Conservation (phyloP, 2,888 invertebrate genomes). For the Brenthis hecate region DNA sequence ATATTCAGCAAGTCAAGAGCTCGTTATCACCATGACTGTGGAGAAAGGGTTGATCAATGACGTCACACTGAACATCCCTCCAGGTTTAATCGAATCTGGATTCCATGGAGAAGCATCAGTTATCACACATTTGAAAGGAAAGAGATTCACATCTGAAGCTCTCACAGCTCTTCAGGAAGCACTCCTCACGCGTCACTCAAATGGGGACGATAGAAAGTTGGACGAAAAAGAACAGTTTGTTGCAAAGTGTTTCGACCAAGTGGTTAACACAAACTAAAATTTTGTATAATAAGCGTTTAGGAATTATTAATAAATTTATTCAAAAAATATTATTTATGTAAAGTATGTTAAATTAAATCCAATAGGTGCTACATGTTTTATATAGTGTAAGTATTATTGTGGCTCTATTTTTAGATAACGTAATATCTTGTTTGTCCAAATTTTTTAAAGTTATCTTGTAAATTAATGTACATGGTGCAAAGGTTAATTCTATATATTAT, state of each 20-base stretch:
- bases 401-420: slow-evolving; percentile 37
- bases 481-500: slow-evolving; percentile 26
- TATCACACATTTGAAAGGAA: slow-evolving; percentile 85
- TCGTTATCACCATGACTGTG: slow-evolving; percentile 85
- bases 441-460: slow-evolving; percentile 44
- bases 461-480: slow-evolving; percentile 26
- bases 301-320: not conserved
- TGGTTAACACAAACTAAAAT: slow-evolving; percentile 78
- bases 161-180: slow-evolving; percentile 82
- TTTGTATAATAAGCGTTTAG: slow-evolving; percentile 2
- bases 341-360: slow-evolving; percentile 4
- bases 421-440: slow-evolving; percentile 41
- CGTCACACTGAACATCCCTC: slow-evolving; percentile 84
- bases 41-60: slow-evolving; percentile 85
- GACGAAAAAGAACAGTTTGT: slow-evolving; percentile 84
- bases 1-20: slow-evolving; percentile 71
- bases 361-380: slow-evolving; percentile 46
- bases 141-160: slow-evolving; percentile 85
- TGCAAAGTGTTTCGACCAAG: slow-evolving; percentile 84
- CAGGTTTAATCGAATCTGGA: slow-evolving; percentile 82
- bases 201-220: slow-evolving; percentile 60
- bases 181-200: slow-evolving; percentile 67
- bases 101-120: slow-evolving; percentile 85
- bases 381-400: slow-evolving; percentile 41
- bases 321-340: not conserved